Base-by-base conservation (phyloP, 1,140 invertebrate genomes). In the Zaprionus gabonicus region DNA sequence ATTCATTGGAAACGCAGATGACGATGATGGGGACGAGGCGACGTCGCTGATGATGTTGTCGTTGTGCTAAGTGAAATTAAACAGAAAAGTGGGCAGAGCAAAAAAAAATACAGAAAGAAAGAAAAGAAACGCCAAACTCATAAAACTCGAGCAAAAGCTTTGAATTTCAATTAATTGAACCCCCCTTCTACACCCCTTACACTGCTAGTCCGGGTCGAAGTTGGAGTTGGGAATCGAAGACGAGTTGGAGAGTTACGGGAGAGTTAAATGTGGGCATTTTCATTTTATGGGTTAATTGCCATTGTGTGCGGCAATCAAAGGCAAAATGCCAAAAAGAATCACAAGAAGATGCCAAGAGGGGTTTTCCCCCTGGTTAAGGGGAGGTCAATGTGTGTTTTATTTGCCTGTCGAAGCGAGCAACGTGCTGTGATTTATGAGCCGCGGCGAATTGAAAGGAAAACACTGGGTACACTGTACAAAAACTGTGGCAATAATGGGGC, bases 131-230 rank as follows among this genome's bases (percentile, higher is more conserved):
- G 72, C 70, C 63, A 59, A 49, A 55, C 65, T 64, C 80, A 87
- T 88, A 87, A 87, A 83, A 88, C 71, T 71, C 76, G 71, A 62
- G 76, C 82, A 80, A 82, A 69, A 66, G 81, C 84, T 90, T 88
- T 87, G 84, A 88, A 87, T 87, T 87, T 87, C 78, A 87, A 90
- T 88, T 90, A 90, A 88, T 90, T 90, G 80, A 78, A 64, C 78
- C 67, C 56, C 63, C 49, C 23, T 23, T 1, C 23, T 23, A 23
- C 23, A 23, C 23, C 23, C 23, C 23, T 23, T 2, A 4, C 46
- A 31, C 13, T 55, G 7, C n/a, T 55, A 31, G 59, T 27, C 25
- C 20, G 41, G 20, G 44, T 13, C 9, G 28, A 31, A 27, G 25
- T 13, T n/a, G 20, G 10, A 53, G 46, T 62, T 17, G 34, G 51